Evolutionary conservation across 23 tunicate genomes (phyloP), one percentile per base, ranked within the genome.

Genomic region (Halocynthia roretzi): DNA sequence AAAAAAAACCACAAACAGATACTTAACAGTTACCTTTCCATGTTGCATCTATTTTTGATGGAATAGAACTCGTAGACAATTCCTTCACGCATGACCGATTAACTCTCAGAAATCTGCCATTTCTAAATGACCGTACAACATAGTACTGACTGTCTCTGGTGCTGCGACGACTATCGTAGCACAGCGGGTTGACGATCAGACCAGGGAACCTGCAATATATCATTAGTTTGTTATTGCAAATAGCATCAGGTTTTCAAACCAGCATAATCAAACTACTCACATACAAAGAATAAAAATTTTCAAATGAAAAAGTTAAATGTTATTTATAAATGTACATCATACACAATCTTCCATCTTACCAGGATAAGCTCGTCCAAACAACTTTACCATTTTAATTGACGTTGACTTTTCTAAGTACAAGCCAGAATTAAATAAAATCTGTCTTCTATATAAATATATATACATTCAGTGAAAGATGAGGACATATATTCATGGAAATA

Each of bases 121-220:
- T 92, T 53, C 78, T 86, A 53, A 92, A 86, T 9, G 92, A 86
- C 10, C 98, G 80, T 7, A 92, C 87, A 12, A 92, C 87, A 31
- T 31, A 31, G 40, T 82, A 50, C 6, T 82, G 83, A 15, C 69
- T 53, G 31, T 53, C 78, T 10, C 52, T 52, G 7, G 86, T 53
- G 8, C 83, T 82, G 5, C 68, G 78, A 20, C 54, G 64, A 9
- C 80, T 81, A 51, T 92, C 98, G 54, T 19, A 56, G 7, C 77
- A 75, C 67, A 92, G 51, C 18, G 98, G 98, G 74, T 92, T 92
- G 23, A 92, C 88, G 63, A 80, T 80, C 21, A 92, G 84, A 54
- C 87, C 98, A 51, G 98, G 98, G 58, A 75, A 92, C 92, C 92
- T 91, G 62, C 8, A 72, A 21, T 17, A 17, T 31, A 20, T 17